These are phyloP conservation scores for Andrena chrysosceles DNA, from an alignment of 2,888 invertebrate species.

Conservation along the genomic window DNA sequence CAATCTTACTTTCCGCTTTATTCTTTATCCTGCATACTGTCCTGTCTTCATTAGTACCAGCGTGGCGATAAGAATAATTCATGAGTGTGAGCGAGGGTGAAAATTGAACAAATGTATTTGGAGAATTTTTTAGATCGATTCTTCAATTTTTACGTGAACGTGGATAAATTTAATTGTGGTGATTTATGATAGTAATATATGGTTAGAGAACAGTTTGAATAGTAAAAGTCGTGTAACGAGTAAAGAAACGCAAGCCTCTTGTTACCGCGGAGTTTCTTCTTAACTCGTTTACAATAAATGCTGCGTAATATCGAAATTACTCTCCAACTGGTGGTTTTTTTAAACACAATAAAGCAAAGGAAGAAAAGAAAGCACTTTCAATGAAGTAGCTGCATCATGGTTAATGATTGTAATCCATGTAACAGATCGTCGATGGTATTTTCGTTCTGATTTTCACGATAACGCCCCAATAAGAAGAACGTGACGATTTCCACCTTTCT, in stretches of 20 bases:
- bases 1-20: not conserved
- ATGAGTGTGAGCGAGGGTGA: too few species aligned
- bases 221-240: not conserved
- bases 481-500: not conserved
- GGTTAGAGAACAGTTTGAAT: not conserved
- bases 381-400: constrained; percentile 16
- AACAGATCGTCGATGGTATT: constrained; percentile 41
- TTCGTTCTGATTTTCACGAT: constrained; percentile 37
- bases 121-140: not conserved
- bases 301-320: not conserved
- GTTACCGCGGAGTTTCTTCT: not conserved
- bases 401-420: not conserved
- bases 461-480: not conserved
- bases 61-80: too few species aligned
- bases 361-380: not conserved
- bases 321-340: not conserved
- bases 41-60: too few species aligned
- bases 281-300: not conserved
- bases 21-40: not conserved
- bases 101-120: constrained; percentile 1
- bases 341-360: not conserved
- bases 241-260: not conserved
- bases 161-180: not conserved
- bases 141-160: constrained; percentile 12
- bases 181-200: too few species aligned